Percentiles rank a stretch among this genome's conserved stretches.
Conservation (phyloP, 1,140 invertebrate species). For the Littorina saxatilis region DNA sequence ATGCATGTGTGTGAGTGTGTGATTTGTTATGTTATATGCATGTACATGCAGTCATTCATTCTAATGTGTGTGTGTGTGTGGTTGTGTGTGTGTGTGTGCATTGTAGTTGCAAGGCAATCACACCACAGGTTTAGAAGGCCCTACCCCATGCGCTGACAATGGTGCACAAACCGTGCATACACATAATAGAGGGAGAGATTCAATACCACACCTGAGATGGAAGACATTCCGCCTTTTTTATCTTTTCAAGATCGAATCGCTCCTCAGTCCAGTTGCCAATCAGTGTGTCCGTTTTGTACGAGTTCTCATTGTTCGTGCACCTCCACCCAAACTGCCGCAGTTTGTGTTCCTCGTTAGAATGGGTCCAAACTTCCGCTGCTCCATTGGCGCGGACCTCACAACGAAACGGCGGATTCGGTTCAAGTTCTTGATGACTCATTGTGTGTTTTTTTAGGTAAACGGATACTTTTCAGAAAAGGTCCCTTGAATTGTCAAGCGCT, state of each 20-base stretch:
- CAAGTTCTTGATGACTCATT: conserved; percentile 4
- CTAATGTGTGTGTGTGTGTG: no score
- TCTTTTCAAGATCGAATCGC: conserved; percentile 57
- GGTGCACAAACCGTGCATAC: neutral
- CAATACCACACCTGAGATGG: conserved; percentile 61
- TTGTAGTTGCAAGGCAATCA: neutral
- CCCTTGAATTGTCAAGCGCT: neutral
- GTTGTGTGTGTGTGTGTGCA: neutral
- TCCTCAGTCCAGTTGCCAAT: conserved; percentile 71
- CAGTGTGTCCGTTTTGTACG: conserved; percentile 56
- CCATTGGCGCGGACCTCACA: conserved; percentile 62
- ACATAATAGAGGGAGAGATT: neutral
- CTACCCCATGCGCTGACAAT: neutral
- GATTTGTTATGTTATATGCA: no score
- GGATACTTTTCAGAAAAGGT: neutral
- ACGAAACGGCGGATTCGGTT: conserved; percentile 54
- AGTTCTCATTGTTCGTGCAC: conserved; percentile 66
- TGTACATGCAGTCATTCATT: no score
- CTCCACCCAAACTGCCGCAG: conserved; percentile 68
- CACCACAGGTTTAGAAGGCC: neutral
- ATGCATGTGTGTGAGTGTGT: no score
- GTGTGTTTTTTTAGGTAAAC: neutral
- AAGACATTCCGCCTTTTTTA: conserved; percentile 54
- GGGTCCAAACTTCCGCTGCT: conserved; percentile 64
- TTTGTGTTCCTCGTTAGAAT: conserved; percentile 57